phyloP scores from a whole-genome alignment of 1,140 invertebrate species.

The Hycleus cichorii region DNA sequence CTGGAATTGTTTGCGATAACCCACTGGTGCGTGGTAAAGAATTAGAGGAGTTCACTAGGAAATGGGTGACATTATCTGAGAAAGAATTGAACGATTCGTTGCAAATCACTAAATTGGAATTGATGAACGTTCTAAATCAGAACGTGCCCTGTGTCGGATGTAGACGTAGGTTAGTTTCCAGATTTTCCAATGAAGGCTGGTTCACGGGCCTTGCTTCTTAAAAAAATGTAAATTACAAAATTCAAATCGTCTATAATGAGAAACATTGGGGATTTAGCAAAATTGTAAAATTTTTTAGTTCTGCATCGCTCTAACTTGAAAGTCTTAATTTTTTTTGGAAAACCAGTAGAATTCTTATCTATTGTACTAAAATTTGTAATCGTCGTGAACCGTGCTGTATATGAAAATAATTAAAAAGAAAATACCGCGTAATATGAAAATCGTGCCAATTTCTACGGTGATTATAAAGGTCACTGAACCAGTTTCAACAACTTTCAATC shows the following conservation, averaged over 20 bases:
- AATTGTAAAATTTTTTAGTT: too few relatives aligned
- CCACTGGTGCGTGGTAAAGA: conserved; percentile 68
- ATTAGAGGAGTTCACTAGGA: conserved; percentile 73
- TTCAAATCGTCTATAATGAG: too few relatives aligned
- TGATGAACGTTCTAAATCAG: conserved; percentile 76
- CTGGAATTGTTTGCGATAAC: conserved; percentile 72
- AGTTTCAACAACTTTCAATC: not conserved
- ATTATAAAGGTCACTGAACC: conserved; percentile 4
- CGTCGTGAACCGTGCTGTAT: too few relatives aligned
- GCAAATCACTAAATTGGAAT: conserved; percentile 73
- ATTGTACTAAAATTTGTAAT: too few relatives aligned
- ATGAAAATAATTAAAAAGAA: not conserved
- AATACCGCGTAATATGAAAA: not conserved
- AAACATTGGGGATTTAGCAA: too few relatives aligned
- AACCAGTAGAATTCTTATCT: too few relatives aligned
- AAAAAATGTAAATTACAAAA: too few relatives aligned
- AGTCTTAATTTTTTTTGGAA: too few relatives aligned
- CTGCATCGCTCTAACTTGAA: too few relatives aligned
- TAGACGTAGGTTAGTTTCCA: conserved; percentile 63
- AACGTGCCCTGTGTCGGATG: conserved; percentile 89
- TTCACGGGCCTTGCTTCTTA: too few relatives aligned
- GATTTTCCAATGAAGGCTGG: too few relatives aligned
- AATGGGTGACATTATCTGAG: conserved; percentile 67
- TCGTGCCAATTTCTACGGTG: not conserved
- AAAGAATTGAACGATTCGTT: conserved; percentile 73